These are phyloP conservation scores for Campylorhamphus procurvoides DNA, from an alignment of 2,113 vertebrate genomes.

Conservation along the genomic window DNA sequence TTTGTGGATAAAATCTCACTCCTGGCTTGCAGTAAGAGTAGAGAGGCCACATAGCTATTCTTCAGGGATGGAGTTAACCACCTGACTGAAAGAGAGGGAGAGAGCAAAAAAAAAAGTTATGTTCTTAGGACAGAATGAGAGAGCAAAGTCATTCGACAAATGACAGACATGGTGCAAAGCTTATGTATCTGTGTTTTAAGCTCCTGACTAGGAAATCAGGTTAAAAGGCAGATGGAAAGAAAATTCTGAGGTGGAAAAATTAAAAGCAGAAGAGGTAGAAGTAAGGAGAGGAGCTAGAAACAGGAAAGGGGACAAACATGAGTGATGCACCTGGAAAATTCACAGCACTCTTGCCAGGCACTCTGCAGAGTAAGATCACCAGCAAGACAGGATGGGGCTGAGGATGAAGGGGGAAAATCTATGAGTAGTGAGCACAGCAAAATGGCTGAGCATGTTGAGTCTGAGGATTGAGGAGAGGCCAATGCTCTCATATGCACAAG, in stretches of 20 bases:
- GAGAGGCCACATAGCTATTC: not conserved
- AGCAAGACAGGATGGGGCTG: not conserved
- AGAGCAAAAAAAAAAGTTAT: too few species aligned
- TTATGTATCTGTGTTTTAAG: not conserved
- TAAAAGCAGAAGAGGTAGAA: not conserved
- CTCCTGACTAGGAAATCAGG: not conserved
- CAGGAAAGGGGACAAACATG: not conserved
- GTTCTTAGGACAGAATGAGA: not conserved
- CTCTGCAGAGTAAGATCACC: not conserved
- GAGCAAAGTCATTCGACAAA: not conserved
- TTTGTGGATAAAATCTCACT: not conserved
- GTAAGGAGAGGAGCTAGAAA: not conserved
- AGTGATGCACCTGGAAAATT: not conserved
- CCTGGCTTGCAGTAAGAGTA: not conserved
- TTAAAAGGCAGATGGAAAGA: not conserved
- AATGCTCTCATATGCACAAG: not conserved
- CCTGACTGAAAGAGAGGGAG: not conserved
- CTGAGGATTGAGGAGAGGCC: not conserved
- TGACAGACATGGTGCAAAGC: not conserved
- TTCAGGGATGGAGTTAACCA: not conserved
- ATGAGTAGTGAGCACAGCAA: not conserved
- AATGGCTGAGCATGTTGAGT: accelerated
- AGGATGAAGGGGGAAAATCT: not conserved
- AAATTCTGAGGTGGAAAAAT: not conserved
- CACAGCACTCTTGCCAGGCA: not conserved